Conservation (phyloP, 2,888 invertebrate genomes). For the Exephanes ischioxanthus region DNA sequence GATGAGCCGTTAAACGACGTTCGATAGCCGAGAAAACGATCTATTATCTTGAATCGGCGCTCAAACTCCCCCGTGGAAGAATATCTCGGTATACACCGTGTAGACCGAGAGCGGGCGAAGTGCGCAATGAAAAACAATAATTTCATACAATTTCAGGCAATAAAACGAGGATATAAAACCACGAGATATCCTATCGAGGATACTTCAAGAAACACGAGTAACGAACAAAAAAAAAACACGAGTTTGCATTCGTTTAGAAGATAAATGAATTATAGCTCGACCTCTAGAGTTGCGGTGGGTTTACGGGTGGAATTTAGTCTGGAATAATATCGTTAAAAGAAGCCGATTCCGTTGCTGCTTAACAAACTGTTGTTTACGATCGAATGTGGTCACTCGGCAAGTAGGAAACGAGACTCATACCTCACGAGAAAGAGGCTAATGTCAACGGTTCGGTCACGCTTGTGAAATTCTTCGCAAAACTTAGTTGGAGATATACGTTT, state of each 20-base stretch:
- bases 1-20: conserved; percentile 81
- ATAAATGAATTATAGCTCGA: conserved; percentile 32
- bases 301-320: conserved; percentile 42
- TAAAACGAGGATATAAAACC: conserved; percentile 34
- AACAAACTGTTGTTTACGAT: conserved; percentile 51
- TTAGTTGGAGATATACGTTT: conserved; percentile 1
- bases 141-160: conserved; percentile 43
- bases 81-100: not conserved
- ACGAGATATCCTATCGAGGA: conserved; percentile 28
- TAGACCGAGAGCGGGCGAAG: not conserved
- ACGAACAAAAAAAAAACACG: conserved; percentile 16
- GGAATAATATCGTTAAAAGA: conserved; percentile 11
- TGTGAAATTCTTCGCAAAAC: conserved; percentile 38
- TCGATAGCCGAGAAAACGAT: conserved; percentile 78
- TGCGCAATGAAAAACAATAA: conserved; percentile 45
- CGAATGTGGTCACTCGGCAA: conserved; percentile 26
- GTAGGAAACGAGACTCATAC: conserved; percentile 40
- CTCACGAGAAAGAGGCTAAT: conserved; percentile 33
- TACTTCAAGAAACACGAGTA: not conserved
- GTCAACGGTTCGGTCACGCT: conserved; percentile 27
- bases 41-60: conserved; percentile 73
- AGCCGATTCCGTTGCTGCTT: conserved; percentile 20
- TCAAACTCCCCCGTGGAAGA: conserved; percentile 37
- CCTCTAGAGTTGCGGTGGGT: conserved; percentile 3
- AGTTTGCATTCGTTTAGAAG: conserved; percentile 5